phyloP scores from a whole-genome alignment of 2,888 invertebrate genomes.

The Dicroscelio sp. region DNA sequence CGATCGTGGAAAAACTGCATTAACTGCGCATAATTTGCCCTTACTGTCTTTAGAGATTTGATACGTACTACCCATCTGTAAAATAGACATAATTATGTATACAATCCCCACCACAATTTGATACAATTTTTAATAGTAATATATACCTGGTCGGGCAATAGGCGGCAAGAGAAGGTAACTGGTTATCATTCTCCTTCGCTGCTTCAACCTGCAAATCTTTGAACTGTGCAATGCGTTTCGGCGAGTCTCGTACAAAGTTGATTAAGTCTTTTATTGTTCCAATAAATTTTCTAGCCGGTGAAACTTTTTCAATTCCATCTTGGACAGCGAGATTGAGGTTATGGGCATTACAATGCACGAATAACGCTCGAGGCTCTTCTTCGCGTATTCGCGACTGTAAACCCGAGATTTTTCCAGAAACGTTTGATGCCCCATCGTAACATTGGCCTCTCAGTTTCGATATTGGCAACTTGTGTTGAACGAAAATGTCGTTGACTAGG shows the following conservation, averaged over 20 bases:
- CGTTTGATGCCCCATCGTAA: background rate
- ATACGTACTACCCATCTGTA: conserved; percentile 5
- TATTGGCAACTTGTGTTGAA: no score
- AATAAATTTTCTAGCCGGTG: background rate
- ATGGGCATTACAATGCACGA: background rate
- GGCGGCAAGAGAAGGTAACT: conserved; percentile 33
- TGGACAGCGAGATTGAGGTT: conserved; percentile 8
- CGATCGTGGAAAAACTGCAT: background rate
- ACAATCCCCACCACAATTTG: background rate
- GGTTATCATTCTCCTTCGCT: background rate
- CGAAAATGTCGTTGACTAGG: conserved; percentile 54
- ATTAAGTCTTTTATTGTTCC: background rate
- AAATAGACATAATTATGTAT: background rate
- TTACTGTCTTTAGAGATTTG: conserved; percentile 29
- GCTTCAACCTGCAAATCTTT: background rate
- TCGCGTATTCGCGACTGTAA: background rate
- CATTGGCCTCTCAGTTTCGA: conserved; percentile 79
- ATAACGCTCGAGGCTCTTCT: background rate
- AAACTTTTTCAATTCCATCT: background rate
- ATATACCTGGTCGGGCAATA: conserved; percentile 38
- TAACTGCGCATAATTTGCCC: background rate
- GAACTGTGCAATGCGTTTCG: background rate
- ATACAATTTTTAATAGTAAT: background rate
- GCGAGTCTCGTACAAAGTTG: background rate
- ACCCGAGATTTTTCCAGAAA: background rate